Conservation (phyloP, 2,113 vertebrate species). For the Marmota flaviventris region DNA sequence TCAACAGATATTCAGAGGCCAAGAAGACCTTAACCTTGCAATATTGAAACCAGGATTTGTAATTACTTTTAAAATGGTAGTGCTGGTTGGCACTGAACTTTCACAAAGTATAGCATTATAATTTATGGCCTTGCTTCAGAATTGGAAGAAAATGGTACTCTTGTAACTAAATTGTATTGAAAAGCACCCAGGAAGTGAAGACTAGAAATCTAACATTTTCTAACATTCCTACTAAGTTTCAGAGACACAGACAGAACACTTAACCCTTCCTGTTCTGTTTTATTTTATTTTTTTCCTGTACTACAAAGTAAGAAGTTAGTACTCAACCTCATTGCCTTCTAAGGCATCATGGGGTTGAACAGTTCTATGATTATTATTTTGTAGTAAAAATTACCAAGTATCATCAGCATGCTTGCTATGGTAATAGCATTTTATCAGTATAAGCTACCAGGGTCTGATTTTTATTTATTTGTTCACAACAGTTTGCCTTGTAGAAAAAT, state of each 20-base stretch:
- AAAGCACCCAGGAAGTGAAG: neutral
- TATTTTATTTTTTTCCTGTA: neutral
- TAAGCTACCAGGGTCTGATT: too few species aligned
- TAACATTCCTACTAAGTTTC: too few species aligned
- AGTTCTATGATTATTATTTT: constrained; percentile 36
- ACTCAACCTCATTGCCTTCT: neutral
- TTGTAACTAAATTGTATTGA: neutral
- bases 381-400: neutral
- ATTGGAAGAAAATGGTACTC: constrained; percentile 5
- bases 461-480: too few species aligned
- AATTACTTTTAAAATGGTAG: constrained; percentile 63
- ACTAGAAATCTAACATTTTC: too few species aligned
- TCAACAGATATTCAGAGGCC: neutral
- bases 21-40: constrained; percentile 26
- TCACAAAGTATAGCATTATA: neutral
- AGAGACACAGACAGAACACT: neutral
- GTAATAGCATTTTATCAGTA: neutral
- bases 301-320: neutral
- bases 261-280: neutral
- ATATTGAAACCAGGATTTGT: neutral
- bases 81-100: constrained; percentile 6
- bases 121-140: constrained; percentile 2
- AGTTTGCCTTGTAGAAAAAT: too few species aligned
- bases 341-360: neutral
- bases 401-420: neutral